These are phyloP conservation scores for Eupsilia transversa DNA, from an alignment of 2,888 invertebrate genomes.

Conservation along the genomic window DNA sequence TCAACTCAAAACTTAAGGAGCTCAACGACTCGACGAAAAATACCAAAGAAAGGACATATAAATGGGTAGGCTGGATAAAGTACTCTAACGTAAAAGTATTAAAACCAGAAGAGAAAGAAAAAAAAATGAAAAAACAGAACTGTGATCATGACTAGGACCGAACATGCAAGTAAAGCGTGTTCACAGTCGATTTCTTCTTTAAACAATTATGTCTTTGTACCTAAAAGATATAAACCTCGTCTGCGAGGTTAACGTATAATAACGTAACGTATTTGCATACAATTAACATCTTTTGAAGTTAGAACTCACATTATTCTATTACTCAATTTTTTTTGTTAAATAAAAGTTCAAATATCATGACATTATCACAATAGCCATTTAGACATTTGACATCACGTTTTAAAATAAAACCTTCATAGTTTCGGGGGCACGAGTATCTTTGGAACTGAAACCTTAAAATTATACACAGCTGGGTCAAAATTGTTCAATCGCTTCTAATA, in stretches of 20 bases:
- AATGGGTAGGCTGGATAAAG: too few relatives aligned
- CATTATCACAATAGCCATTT: slow-evolving; percentile 17
- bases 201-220: not conserved
- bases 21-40: too few relatives aligned
- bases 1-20: too few relatives aligned
- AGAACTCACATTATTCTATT: slow-evolving; percentile 3
- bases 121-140: not conserved
- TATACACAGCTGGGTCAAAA: slow-evolving; percentile 37
- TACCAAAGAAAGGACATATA: too few relatives aligned
- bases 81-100: too few relatives aligned
- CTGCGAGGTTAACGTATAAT: slow-evolving; percentile 15
- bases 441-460: slow-evolving; percentile 46
- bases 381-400: slow-evolving; percentile 21
- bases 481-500: slow-evolving; percentile 34
- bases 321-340: too few relatives aligned
- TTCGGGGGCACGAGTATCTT: slow-evolving; percentile 25
- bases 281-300: slow-evolving; percentile 29
- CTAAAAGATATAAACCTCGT: not conserved
- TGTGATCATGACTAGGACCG: too few relatives aligned
- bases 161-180: not conserved
- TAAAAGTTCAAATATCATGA: too few relatives aligned
- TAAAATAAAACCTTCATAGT: slow-evolving; percentile 29
- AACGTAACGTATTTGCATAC: slow-evolving; percentile 37
- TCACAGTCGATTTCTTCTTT: slow-evolving; percentile 8
- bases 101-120: too few relatives aligned